Base-by-base conservation (phyloP, 30 jellyfish, hydroid and myxozoan genomes). In the Pseudorhiza aurosa region DNA sequence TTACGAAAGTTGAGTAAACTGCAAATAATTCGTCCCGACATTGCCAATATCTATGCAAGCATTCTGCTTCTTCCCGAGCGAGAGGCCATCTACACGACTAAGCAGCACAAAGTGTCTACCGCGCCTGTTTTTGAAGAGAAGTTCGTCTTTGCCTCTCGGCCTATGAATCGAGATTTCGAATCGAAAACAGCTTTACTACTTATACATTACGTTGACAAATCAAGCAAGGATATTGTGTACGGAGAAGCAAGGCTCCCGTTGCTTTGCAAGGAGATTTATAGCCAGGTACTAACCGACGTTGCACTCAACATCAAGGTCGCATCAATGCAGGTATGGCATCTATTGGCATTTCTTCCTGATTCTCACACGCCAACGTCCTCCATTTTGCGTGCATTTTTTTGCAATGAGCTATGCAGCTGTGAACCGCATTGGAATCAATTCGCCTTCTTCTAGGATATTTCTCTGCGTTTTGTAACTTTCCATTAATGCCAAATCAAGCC, bases 91-190 rank as follows among this genome's bases (percentile, higher is more conserved):
- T 85, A 30, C 73, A 76, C 88, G 65, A 70, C 96, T 9, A 81
- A 79, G 75, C 85, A 40, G 26, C 78, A 78, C 40, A 19, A 50
- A 15, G 75, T 57, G 8, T 45, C 68, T 15, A 15, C 75, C 2
- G 25, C 32, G 15, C 65, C 85, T 4, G 65, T 36, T 6, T 62
- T 90, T 25, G 90, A 83, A 2, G 97, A 90, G 70, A 60, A 46
- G n/a, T 92, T 92, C 82, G 65, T 85, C 12, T 92, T 92, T 43
- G 15, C 81, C 15, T 92, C 98, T 32, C 39, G 76, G 65, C 98
- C 98, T 2, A 87, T 85, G 88, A 85, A 92, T 55, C 95, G 98
- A 10, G 98, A 92, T 58, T 92, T 92, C 37, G 98, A 92, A 59
- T 68, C 98, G 24, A 65, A 94, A 51, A 85, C 96, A 6, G 80